Base-by-base conservation (phyloP, 2,888 invertebrate species). In the Phaedon cochleariae region DNA sequence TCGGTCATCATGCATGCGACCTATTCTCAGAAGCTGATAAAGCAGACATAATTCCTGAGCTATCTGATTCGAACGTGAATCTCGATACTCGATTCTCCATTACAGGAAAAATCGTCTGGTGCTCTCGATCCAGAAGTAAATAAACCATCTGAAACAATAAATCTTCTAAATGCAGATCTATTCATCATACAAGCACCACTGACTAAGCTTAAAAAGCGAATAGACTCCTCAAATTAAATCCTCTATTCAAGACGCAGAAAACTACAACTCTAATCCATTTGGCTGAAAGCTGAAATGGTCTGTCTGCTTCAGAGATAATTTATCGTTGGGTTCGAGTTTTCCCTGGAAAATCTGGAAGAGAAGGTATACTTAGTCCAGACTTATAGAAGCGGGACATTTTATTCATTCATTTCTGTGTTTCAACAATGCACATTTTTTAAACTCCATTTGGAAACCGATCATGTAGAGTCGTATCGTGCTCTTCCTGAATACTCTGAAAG, bases 161-260 rank as follows among this genome's bases (percentile, higher is more conserved):
- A 70, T 70, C 62, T 41, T 57, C 34, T 31, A 61, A 68, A 62
- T 70, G 70, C 65, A 70, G 70, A 68, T 70, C 68, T 70, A 70
- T 70, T 68, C 68, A 70, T 70, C 68, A 70, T 70, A 62, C 63
- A 68, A 68, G 66, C 68, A 68, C 65, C 64, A 58, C 60, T 64
- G 63, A 37, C 49, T 68, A 31, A 68, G 64, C 63, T 63, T 61
- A 63, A 64, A 67, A 67, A 67, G 67, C 64, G 62, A 65, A 67
- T 65, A 69, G 65, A 58, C 65, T 65, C 65, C 64, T 59, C 62
- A 68, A 68, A 68, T 65, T 68, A 68, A 65, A 68, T 65, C 68
- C 31, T 31, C 68, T 52, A 68, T 68, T 68, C 68, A 68, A 68
- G 65, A 63, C 51, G 65, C 53, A 59, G 65, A 65, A 65, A 64